Evolutionary conservation across 2,797 vertebrate species (phyloP), one percentile per base, ranked within the genome.

Genomic region (Cryptoblepharus egeriae): DNA sequence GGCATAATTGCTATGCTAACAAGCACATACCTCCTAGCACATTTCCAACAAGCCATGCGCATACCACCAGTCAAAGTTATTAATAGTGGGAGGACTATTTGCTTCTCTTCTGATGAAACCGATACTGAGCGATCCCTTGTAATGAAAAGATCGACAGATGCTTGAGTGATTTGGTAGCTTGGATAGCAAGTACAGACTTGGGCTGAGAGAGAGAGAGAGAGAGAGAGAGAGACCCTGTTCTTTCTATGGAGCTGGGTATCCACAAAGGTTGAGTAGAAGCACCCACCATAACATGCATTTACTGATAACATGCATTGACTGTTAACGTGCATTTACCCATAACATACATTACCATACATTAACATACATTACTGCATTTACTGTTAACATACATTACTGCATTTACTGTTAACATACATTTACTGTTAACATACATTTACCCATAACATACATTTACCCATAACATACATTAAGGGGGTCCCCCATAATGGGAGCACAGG

Each of bases 61-160:
- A 49, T 45, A 90, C 90, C 92, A 90, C 90, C 86, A 91, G 84
- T 87, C 91, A 85, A 87, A 90, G 85, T 86, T 80, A 90, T 88
- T 89, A 81, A 68, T 63, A 87, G 71, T 57, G 64, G 60, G 79
- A 88, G 67, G 18, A 75, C 57, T 85, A 70, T 69, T 90, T 88
- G 89, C 83, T 11, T 91, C 87, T 79, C 84, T 45, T 65, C 89
- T 92, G 88, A 93, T 91, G 87, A 91, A 90, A 85, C 45, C 24
- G 58, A 76, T 63, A 91, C 4, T 90, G 92, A 94, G 87, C 91
- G 93, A 92, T 94, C 80, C 57, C 82, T 0, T 63, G 63, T 70
- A 52, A 70, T 71, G 42, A 77, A 77, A 71, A 15, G 55, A 57
- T 37, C 61, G 77, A 24, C 57, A 61, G 42, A 58, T 77, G 67